Evolutionary conservation across 2,888 invertebrate genomes (phyloP), one percentile per base, ranked within the genome.

Genomic region (Exephanes ischioxanthus): DNA sequence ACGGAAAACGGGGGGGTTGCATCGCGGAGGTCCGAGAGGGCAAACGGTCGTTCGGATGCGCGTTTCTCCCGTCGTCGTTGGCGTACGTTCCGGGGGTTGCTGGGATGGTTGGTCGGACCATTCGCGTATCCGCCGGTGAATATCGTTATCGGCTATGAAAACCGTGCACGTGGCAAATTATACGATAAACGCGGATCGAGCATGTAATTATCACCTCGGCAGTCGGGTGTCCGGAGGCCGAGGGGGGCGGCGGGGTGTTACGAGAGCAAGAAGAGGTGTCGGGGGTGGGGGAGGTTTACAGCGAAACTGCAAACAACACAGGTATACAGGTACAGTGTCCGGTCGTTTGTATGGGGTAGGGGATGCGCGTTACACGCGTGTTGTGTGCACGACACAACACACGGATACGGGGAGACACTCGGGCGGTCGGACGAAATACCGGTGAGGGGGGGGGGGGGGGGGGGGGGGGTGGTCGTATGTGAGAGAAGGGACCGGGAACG

Each of bases 131-230:
- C 80, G 70, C 77, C 80, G 83, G 72, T 80, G 86, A 87, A 87
- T 90, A 90, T 90, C 90, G 91, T 93, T 93, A 93, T 93, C 92
- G 89, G 87, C 85, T 88, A 88, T 83, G 90, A 90, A 91, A 91
- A 91, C 87, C 89, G 90, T 89, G 89, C 91, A 89, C 90, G 88
- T 88, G 89, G 93, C 91, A 91, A 93, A 93, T 92, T 92, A 90
- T 88, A 90, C 91, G 92, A 90, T 91, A 91, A 91, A 91, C 91
- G 91, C 89, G 90, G 89, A 91, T 92, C 90, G 91, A 88, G 87
- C 90, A 89, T 90, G 92, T 92, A 93, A 93, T 93, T 93, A 93
- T 93, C 93, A 92, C 92, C 92, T 92, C 89, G 89, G 88, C 87
- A 86, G 89, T 89, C 84, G 45, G 86, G 86, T 86, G 84, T 86